Evolutionary conservation across 2,113 vertebrate species (phyloP).

Genomic region (Podilymbus podiceps): DNA sequence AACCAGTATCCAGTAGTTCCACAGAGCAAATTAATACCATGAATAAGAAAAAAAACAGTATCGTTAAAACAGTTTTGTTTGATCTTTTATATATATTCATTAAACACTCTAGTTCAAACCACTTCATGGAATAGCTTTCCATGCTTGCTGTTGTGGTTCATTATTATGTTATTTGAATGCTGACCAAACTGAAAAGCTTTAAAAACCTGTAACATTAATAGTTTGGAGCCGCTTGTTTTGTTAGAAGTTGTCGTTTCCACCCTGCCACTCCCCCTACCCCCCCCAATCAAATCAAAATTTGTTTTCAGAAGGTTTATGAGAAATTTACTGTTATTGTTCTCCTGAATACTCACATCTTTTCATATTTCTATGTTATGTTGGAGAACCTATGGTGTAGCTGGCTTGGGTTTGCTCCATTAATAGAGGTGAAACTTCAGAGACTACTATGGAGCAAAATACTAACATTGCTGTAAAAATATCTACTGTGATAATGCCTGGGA

Average conservation of each 20-base stretch:
- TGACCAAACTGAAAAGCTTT: slow-evolving; percentile 22
- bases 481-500: neutral
- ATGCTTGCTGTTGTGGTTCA: neutral
- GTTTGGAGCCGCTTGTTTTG: neutral
- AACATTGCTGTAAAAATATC: neutral
- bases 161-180: slow-evolving; percentile 4
- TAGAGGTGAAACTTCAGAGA: neutral
- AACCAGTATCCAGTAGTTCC: neutral
- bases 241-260: neutral
- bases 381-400: neutral
- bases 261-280: too few relatives aligned
- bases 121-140: neutral
- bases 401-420: neutral
- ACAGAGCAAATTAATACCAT: neutral
- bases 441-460: neutral
- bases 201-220: neutral
- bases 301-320: neutral
- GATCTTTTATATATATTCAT: neutral
- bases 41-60: neutral
- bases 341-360: neutral
- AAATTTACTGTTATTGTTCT: neutral
- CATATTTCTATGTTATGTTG: neutral
- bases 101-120: neutral
- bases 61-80: neutral
- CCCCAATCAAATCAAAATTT: too few relatives aligned